Conservation (phyloP, 1,140 invertebrate species). For the Venturia canescens region DNA sequence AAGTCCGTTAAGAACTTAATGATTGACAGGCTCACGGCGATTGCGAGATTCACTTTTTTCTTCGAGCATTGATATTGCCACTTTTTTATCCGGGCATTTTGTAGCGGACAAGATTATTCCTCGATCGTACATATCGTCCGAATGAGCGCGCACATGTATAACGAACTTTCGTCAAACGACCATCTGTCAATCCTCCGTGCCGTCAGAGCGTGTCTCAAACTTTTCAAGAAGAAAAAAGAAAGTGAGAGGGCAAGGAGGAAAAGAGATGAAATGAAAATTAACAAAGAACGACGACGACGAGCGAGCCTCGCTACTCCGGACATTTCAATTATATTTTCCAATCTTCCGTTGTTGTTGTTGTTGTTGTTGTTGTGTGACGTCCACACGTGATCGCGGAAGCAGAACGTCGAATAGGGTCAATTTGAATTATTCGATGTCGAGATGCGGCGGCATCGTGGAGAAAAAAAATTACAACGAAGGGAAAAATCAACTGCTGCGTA, state of each 20-base stretch:
- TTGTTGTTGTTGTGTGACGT: background rate
- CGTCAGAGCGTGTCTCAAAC: background rate
- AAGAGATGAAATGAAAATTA: background rate
- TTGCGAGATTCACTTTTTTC: slow-evolving; percentile 1
- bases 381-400: background rate
- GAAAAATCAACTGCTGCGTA: background rate
- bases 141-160: background rate
- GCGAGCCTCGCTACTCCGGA: background rate
- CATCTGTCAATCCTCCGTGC: slow-evolving; percentile 36
- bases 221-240: background rate
- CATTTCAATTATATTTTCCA: slow-evolving; percentile 3
- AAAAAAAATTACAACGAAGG: background rate
- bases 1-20: slow-evolving; percentile 18
- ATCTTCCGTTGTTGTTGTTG: background rate
- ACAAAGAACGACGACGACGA: background rate
- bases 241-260: background rate
- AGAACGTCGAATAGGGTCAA: slow-evolving; percentile 21
- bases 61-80: background rate
- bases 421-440: slow-evolving; percentile 6
- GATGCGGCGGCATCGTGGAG: background rate
- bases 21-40: background rate
- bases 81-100: background rate
- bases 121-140: slow-evolving; percentile 1
- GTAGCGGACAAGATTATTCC: background rate
- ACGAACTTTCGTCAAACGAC: slow-evolving; percentile 35